These are phyloP conservation scores for Liparis tanakae DNA, from an alignment of 2,797 vertebrate species.

Conservation along the genomic window DNA sequence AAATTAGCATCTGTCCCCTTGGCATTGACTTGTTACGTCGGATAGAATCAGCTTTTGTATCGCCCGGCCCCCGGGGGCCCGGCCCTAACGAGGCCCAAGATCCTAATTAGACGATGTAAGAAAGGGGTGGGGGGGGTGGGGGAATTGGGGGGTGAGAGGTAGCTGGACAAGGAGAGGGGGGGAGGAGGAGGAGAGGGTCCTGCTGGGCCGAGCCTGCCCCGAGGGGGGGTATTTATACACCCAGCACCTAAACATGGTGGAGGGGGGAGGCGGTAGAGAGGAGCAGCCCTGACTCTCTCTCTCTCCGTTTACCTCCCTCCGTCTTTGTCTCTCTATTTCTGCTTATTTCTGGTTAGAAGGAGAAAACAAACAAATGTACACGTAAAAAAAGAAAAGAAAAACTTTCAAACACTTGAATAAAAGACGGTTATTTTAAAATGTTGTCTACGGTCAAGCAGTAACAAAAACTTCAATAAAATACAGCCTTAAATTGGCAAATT, in stretches of 20 bases:
- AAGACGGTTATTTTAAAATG: not conserved
- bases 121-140: constrained; percentile 42
- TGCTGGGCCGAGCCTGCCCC: constrained; percentile 76
- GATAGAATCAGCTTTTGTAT: constrained; percentile 85
- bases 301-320: constrained; percentile 43
- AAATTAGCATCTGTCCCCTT: constrained; percentile 86
- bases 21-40: constrained; percentile 88
- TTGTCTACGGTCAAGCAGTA: no score
- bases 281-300: constrained; percentile 61
- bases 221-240: constrained; percentile 80
- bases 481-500: not conserved
- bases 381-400: no score
- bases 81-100: constrained; percentile 83
- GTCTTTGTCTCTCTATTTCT: constrained; percentile 37
- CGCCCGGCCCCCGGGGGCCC: constrained; percentile 70
- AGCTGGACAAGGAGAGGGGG: constrained; percentile 60
- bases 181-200: constrained; percentile 59
- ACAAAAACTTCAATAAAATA: no score
- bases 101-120: constrained; percentile 82
- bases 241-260: constrained; percentile 70
- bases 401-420: not conserved
- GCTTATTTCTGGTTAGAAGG: not conserved
- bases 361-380: not conserved
- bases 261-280: constrained; percentile 34
- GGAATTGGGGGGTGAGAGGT: constrained; percentile 29